Evolutionary conservation across 2,113 vertebrate genomes (phyloP).

Genomic region (Octodon degus): DNA sequence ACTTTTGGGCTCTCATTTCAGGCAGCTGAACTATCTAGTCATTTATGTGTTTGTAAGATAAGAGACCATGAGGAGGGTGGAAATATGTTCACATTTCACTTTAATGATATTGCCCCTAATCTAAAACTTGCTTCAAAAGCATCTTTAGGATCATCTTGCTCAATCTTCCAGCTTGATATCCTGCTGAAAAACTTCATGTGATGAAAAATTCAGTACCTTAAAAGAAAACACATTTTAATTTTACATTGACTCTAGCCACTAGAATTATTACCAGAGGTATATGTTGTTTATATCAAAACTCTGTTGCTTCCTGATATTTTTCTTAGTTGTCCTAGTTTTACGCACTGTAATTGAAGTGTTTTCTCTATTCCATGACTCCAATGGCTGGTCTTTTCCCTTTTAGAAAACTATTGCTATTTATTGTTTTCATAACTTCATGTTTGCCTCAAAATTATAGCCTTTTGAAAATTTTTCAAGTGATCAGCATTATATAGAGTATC

Average conservation of each 20-base stretch:
- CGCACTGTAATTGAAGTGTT: not conserved
- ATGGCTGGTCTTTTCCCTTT: not conserved
- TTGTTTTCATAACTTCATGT: not conserved
- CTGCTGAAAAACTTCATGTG: not conserved
- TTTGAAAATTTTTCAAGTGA: not conserved
- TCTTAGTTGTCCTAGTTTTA: not conserved
- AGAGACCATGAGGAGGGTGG: conserved; percentile 15
- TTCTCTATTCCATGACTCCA: not conserved
- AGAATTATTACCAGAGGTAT: not conserved
- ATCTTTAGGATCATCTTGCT: conserved; percentile 17
- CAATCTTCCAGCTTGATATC: not conserved
- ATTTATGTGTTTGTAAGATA: conserved; percentile 19
- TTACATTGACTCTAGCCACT: not conserved
- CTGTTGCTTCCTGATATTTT: not conserved
- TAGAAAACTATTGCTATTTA: not conserved
- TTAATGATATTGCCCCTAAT: not conserved
- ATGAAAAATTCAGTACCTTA: conserved; percentile 12
- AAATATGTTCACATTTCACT: conserved; percentile 23
- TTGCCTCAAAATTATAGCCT: not conserved
- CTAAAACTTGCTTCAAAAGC: not conserved
- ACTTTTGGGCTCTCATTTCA: conserved; percentile 60
- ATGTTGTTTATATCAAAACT: conserved; percentile 4
- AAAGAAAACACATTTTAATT: not conserved
- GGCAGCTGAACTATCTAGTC: not conserved
- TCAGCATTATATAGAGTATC: not conserved